phyloP scores from a whole-genome alignment of 2,888 invertebrate species.

The Drosophila histrio region DNA sequence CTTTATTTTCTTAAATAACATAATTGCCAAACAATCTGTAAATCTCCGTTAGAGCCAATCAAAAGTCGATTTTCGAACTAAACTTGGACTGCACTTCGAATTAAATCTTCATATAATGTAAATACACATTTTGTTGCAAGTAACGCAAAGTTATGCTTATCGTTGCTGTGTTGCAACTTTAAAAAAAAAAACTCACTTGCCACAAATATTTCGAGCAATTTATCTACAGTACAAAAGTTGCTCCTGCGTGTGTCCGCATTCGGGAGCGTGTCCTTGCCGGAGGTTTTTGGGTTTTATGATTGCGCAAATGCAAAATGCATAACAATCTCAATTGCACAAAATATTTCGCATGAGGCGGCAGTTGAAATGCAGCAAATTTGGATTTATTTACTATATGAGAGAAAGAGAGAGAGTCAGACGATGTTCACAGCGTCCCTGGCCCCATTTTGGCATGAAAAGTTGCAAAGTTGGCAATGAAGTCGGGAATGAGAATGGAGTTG shows the following conservation, averaged over 20 bases:
- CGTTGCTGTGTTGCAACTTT: constrained; percentile 52
- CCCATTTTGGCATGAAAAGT: constrained; percentile 9
- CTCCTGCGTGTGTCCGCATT: constrained; percentile 44
- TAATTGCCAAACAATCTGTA: not conserved
- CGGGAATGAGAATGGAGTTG: not conserved
- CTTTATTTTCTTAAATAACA: not conserved
- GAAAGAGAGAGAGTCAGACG: not conserved
- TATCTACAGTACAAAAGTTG: constrained; percentile 55
- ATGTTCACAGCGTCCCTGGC: not conserved
- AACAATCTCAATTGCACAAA: constrained; percentile 73
- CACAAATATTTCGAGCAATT: constrained; percentile 58
- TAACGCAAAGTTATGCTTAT: constrained; percentile 68
- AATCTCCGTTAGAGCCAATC: constrained; percentile 27
- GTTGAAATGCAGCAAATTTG: constrained; percentile 65
- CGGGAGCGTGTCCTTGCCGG: constrained; percentile 54
- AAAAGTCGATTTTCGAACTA: not conserved
- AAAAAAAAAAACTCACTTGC: constrained; percentile 52
- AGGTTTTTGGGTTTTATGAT: constrained; percentile 53
- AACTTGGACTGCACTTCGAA: constrained; percentile 4
- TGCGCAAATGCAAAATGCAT: constrained; percentile 72
- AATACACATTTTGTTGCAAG: constrained; percentile 56
- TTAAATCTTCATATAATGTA: constrained; percentile 35
- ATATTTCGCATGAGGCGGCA: constrained; percentile 61
- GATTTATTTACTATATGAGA: constrained; percentile 61
- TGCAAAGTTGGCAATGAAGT: not conserved